Conservation (phyloP, 1,140 invertebrate genomes). For the Saxidomus purpurata region DNA sequence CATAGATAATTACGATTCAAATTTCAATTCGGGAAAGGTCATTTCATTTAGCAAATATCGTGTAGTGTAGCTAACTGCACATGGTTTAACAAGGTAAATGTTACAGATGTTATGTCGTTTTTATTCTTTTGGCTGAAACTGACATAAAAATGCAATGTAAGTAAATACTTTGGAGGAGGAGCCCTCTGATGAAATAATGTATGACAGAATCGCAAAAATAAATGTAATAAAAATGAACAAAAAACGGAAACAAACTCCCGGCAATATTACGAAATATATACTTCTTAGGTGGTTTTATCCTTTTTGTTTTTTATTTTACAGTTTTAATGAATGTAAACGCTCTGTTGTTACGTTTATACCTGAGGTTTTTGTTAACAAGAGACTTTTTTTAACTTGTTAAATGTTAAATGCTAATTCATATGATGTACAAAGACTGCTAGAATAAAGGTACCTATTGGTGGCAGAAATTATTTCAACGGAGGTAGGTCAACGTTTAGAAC, state of each 20-base stretch:
- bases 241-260: not conserved
- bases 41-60: not conserved
- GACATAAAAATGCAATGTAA: not conserved
- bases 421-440: too few relatives aligned
- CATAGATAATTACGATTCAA: constrained; percentile 17
- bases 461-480: too few relatives aligned
- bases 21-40: constrained; percentile 24
- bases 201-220: not conserved
- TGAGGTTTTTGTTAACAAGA: too few relatives aligned
- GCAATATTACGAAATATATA: not conserved
- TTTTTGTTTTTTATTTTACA: too few relatives aligned
- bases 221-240: too few relatives aligned
- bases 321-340: too few relatives aligned
- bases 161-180: not conserved
- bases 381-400: too few relatives aligned
- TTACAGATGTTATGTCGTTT: not conserved
- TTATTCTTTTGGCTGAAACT: not conserved
- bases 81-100: not conserved
- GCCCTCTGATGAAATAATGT: not conserved
- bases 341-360: too few relatives aligned
- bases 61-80: not conserved
- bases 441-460: too few relatives aligned
- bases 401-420: too few relatives aligned
- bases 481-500: too few relatives aligned
- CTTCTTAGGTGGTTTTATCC: too few relatives aligned